Base-by-base conservation (phyloP, 1,140 invertebrate genomes). In the Potamilus streckersoni region DNA sequence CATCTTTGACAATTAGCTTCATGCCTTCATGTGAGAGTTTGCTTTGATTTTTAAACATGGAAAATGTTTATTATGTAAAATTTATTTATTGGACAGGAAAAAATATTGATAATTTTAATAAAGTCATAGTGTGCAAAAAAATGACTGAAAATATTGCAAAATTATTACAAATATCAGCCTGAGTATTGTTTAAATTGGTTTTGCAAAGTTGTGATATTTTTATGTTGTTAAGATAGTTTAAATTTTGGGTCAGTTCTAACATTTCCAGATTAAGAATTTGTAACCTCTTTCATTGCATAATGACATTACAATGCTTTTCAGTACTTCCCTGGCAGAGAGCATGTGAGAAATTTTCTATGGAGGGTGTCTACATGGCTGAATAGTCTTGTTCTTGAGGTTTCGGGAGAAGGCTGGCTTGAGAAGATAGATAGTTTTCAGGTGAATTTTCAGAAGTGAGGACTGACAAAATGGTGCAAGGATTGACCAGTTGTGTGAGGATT, bases 241-340 rank as follows among this genome's bases (percentile, higher is more conserved):
- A 69, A 38, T 49, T 49, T 49, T 49, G 2, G 2, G 11, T 49
- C 38, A 49, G 38, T 49, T 13, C 17, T 31, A 12, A 17, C 14
- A 23, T 57, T 55, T 16, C 13, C n/a, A n/a, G 1, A 31, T 38
- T 57, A 49, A 6, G 59, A 0, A 27, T 70, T 8, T 55, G 5
- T 23, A 73, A 14, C 56, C 49, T 59, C 12, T 13, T 15, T 55
- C 20, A 27, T 23, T 68, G 12, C 31, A n/a, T 69, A 17, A 68
- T 76, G 49, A 70, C 27, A 12, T 5, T 17, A 49, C 79, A 60
- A 62, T 74, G 23, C 57, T 17, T 83, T 83, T 71, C 79, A 90
- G 82, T 94, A 94, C 88, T 96, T 96, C 86, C 95, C 95, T 60
- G 91, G 93, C 62, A 91, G 93, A 69, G 83, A 88, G n/a, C 92